These are phyloP conservation scores for Drosophila sp. DNA, from an alignment of 1,140 invertebrate genomes.

Conservation along the genomic window DNA sequence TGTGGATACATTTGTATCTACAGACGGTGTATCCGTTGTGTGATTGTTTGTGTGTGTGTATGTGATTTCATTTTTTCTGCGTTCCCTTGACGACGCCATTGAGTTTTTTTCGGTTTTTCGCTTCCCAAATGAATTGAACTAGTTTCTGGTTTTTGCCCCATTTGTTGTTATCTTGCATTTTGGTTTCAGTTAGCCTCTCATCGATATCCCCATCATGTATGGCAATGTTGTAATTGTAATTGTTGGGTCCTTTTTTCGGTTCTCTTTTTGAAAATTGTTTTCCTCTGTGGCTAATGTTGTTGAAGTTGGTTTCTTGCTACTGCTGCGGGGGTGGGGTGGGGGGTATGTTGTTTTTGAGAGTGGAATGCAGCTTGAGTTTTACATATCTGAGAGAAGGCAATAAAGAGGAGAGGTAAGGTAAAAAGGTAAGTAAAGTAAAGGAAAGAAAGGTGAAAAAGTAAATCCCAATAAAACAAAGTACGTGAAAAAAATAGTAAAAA, in stretches of 20 bases:
- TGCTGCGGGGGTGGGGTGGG: not conserved
- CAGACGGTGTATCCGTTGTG: not conserved
- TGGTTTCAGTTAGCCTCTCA: not conserved
- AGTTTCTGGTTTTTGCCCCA: not conserved
- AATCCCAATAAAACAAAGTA: conserved; percentile 21
- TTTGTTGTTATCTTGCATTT: not conserved
- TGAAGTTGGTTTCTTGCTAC: conserved; percentile 1
- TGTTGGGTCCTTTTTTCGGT: not conserved
- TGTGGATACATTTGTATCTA: not conserved
- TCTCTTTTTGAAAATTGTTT: not conserved
- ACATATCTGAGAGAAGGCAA: conserved; percentile 17
- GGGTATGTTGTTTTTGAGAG: not conserved
- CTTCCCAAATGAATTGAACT: not conserved
- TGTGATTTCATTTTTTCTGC: not conserved
- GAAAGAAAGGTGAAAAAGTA: conserved; percentile 2
- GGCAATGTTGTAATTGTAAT: not conserved
- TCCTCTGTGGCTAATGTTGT: not conserved
- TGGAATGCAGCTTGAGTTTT: conserved; percentile 4
- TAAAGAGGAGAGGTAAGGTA: not conserved
- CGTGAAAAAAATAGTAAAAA: conserved; percentile 26
- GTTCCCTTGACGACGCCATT: not conserved
- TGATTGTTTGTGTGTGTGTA: not conserved
- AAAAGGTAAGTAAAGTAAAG: not conserved
- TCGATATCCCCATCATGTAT: not conserved
- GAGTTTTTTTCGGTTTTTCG: not conserved